A percentile compares a stretch with the other conserved stretches of the same genome.
Conservation (phyloP, 2,888 invertebrate genomes). For the Rapana venosa region DNA sequence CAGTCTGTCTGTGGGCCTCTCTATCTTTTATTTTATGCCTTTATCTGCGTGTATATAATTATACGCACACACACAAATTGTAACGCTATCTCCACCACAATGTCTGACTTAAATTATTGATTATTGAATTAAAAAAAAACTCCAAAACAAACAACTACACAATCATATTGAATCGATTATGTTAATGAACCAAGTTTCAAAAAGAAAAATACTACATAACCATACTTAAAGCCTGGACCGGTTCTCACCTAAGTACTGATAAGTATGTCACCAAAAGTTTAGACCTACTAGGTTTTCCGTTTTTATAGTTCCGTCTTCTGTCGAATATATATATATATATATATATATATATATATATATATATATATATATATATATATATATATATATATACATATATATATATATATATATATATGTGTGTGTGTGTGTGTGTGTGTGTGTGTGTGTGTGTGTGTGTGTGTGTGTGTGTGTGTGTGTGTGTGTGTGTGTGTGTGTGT, state of each 20-base stretch:
- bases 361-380: background rate
- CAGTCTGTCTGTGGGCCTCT: background rate
- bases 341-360: background rate
- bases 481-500: constrained; percentile 1
- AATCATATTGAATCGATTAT: too few relatives aligned
- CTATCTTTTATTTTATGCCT: background rate
- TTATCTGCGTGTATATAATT: too few relatives aligned
- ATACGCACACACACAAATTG: background rate
- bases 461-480: background rate
- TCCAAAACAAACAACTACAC: too few relatives aligned
- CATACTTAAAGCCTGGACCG: too few relatives aligned
- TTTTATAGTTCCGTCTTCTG: background rate
- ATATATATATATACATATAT: background rate
- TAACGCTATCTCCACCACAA: too few relatives aligned
- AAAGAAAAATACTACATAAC: too few relatives aligned
- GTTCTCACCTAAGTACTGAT: too few relatives aligned
- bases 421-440: constrained; percentile 25
- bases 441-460: constrained; percentile 28
- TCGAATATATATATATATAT: background rate
- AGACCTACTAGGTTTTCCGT: too few relatives aligned
- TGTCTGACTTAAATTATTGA: too few relatives aligned
- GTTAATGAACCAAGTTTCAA: too few relatives aligned
- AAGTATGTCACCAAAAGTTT: too few relatives aligned
- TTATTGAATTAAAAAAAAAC: too few relatives aligned
- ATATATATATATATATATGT: background rate